Evolutionary conservation across 2,797 vertebrate species (phyloP).

Genomic region (Lithobates sylvaticus): DNA sequence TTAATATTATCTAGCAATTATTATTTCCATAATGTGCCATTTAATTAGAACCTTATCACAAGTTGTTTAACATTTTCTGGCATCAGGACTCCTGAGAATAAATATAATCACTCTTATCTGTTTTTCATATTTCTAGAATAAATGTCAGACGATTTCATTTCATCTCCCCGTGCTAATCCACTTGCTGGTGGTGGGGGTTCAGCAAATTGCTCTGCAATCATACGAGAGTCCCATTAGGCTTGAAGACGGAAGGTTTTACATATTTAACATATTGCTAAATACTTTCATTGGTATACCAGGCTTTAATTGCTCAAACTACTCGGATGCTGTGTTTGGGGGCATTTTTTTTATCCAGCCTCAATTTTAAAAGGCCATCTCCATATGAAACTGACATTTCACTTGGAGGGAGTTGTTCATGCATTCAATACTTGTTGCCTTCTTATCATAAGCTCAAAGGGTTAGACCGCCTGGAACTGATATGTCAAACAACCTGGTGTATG

Average conservation of each 20-base stretch:
- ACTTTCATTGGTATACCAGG: conserved; percentile 23
- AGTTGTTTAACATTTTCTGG: conserved; percentile 58
- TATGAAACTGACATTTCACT: not conserved
- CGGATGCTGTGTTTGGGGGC: not conserved
- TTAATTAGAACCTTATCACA: conserved; percentile 55
- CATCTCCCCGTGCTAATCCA: conserved; percentile 27
- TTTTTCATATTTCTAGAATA: conserved; percentile 55
- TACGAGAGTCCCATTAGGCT: conserved; percentile 26
- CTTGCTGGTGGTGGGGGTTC: conserved; percentile 30
- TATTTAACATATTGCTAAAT: conserved; percentile 47
- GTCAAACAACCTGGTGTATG: no score
- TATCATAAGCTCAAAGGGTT: no score
- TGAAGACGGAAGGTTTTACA: conserved; percentile 7
- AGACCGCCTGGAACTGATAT: no score
- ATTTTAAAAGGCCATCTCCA: not conserved
- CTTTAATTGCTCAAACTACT: not conserved
- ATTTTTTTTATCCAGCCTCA: not conserved
- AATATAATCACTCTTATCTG: conserved; percentile 60
- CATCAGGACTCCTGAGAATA: conserved; percentile 42
- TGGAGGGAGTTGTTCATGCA: no score
- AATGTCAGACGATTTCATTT: conserved; percentile 49
- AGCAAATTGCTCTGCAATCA: conserved; percentile 53
- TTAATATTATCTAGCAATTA: conserved; percentile 56
- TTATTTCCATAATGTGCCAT: conserved; percentile 58
- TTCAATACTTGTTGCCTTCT: no score